phyloP scores from a whole-genome alignment of 2,888 invertebrate species.

The Oxystoma pomonae region DNA sequence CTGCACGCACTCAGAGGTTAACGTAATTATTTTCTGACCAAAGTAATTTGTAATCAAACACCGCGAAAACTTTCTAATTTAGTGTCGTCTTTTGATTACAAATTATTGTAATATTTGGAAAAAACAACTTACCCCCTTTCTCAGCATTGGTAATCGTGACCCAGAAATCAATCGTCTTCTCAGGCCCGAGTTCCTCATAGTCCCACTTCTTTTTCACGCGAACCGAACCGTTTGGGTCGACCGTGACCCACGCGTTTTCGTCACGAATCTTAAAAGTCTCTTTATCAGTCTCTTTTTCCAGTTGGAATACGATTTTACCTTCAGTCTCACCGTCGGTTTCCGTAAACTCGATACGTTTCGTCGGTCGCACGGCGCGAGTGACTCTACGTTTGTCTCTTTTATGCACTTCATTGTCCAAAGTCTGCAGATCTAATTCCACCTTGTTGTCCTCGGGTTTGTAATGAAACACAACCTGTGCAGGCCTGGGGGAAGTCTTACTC shows the following conservation, averaged over 20 bases:
- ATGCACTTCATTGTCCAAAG: conserved; percentile 50
- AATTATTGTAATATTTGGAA: too few relatives aligned
- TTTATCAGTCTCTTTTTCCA: conserved; percentile 88
- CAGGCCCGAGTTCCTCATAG: conserved; percentile 89
- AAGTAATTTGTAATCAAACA: too few relatives aligned
- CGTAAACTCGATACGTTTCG: conserved; percentile 87
- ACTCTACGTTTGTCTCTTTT: conserved; percentile 69
- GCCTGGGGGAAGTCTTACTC: conserved; percentile 62
- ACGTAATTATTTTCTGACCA: too few relatives aligned
- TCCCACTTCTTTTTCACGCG: conserved; percentile 96
- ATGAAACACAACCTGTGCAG: conserved; percentile 73
- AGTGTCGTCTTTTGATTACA: too few relatives aligned
- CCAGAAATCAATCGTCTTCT: conserved; percentile 95
- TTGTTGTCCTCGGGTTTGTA: conserved; percentile 57
- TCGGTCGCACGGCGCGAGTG: conserved; percentile 89
- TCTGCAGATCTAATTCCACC: conserved; percentile 53
- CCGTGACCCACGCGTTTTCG: conserved; percentile 91
- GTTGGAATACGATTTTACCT: conserved; percentile 81
- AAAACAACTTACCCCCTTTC: conserved; percentile 72
- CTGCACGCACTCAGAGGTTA: too few relatives aligned
- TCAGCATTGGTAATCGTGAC: conserved; percentile 89
- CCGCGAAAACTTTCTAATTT: too few relatives aligned
- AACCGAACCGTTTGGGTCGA: conserved; percentile 87
- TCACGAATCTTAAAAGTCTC: conserved; percentile 92
- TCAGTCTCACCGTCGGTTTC: conserved; percentile 88